A percentile compares a stretch with the other conserved stretches of the same genome.
Conservation (phyloP, 1,140 invertebrate species). For the Drosophila bifasciata region DNA sequence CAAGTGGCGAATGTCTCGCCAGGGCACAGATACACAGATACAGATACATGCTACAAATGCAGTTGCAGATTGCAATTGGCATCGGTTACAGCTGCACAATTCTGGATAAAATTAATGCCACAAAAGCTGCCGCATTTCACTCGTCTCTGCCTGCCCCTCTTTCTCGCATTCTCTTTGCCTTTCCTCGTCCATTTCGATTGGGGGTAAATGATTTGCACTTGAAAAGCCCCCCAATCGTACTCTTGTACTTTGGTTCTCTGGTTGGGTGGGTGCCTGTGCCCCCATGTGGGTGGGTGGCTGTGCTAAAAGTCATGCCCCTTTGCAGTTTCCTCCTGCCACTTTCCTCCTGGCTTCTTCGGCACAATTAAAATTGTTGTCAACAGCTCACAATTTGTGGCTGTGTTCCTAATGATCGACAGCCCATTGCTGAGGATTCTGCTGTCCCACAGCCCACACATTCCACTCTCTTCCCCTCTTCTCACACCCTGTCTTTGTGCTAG, state of each 20-base stretch:
- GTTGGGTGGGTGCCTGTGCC: conserved; percentile 1
- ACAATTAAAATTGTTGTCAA: conserved; percentile 80
- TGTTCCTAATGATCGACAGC: conserved; percentile 59
- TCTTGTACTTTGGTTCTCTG: not conserved
- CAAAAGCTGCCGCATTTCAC: conserved; percentile 29
- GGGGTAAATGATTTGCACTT: conserved; percentile 64
- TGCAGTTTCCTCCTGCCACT: no score
- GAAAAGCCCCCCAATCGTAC: conserved; percentile 27
- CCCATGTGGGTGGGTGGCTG: no score
- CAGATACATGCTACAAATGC: conserved; percentile 30
- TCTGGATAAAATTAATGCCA: conserved; percentile 78
- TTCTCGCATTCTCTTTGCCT: conserved; percentile 13
- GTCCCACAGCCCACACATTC: conserved; percentile 3
- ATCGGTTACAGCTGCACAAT: conserved; percentile 78
- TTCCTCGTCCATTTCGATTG: conserved; percentile 49
- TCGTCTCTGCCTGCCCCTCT: not conserved
- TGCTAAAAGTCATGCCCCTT: no score
- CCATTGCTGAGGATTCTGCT: conserved; percentile 27
- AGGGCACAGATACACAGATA: conserved; percentile 15
- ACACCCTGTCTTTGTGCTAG: conserved; percentile 2
- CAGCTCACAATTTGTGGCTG: conserved; percentile 54
- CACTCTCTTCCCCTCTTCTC: conserved; percentile 7
- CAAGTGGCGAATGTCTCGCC: conserved; percentile 53
- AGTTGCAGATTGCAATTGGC: conserved; percentile 56
- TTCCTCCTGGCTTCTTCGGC: conserved; percentile 22